These are phyloP conservation scores for Solenopsis fugax DNA, from an alignment of 1,140 invertebrate species.

Conservation along the genomic window DNA sequence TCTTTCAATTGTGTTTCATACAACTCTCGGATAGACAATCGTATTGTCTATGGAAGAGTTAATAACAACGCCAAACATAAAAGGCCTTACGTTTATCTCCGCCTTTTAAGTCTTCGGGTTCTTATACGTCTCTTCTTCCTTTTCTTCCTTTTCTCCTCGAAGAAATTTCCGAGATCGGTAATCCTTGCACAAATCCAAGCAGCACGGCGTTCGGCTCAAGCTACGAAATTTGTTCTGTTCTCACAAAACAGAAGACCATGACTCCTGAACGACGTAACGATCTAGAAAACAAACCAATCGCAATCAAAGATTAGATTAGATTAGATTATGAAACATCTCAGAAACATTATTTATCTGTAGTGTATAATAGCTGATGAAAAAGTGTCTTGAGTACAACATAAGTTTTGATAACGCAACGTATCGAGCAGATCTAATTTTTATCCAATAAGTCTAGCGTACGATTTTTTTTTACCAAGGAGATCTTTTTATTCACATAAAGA, in stretches of 20 bases:
- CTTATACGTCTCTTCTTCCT: conserved; percentile 42
- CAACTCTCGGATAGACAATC: neutral
- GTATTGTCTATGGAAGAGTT: neutral
- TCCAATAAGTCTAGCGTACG: neutral
- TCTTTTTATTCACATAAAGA: neutral
- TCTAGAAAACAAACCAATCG: conserved; percentile 58
- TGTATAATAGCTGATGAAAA: neutral
- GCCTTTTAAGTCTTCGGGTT: conserved; percentile 55
- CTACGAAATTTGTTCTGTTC: conserved; percentile 31
- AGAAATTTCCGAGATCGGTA: conserved; percentile 39
- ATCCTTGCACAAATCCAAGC: conserved; percentile 22
- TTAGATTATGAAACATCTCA: conserved; percentile 21
- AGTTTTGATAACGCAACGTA: neutral
- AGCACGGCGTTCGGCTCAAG: conserved; percentile 24
- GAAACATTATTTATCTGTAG: conserved; percentile 7
- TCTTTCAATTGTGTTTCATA: neutral
- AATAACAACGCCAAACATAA: conserved; percentile 41
- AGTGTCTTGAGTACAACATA: neutral
- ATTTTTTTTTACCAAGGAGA: neutral
- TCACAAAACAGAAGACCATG: conserved; percentile 57
- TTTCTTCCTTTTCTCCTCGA: conserved; percentile 46
- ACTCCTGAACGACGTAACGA: conserved; percentile 40
- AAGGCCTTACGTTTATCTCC: conserved; percentile 62
- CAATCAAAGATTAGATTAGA: conserved; percentile 68
- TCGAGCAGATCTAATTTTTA: conserved; percentile 4